Evolutionary conservation across 2,888 invertebrate species (phyloP).

Genomic region (Drosophila emarginata): DNA sequence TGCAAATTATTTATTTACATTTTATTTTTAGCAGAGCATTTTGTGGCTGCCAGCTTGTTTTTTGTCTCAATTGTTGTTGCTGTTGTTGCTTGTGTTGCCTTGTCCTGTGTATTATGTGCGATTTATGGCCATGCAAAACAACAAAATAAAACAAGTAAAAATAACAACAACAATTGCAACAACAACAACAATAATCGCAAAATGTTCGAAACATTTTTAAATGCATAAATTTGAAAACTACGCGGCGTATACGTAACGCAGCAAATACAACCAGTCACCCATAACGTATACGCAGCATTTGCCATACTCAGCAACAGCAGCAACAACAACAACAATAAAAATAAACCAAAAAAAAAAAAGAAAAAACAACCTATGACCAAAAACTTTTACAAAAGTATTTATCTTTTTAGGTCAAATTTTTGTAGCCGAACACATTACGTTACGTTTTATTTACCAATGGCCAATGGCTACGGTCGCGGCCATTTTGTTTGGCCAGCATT

Average conservation of each 20-base stretch:
- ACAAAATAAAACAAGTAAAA: neutral
- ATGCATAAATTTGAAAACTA: conserved; percentile 44
- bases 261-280: conserved; percentile 34
- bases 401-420: conserved; percentile 69
- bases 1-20: conserved; percentile 75
- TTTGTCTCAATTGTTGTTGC: conserved; percentile 13
- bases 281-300: conserved; percentile 53
- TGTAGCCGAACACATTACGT: conserved; percentile 37
- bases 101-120: conserved; percentile 18
- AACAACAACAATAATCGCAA: neutral
- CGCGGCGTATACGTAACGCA: conserved; percentile 49
- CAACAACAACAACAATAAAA: conserved; percentile 20
- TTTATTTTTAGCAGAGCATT: conserved; percentile 64
- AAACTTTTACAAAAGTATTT: conserved; percentile 55
- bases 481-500: conserved; percentile 38
- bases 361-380: conserved; percentile 33
- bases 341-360: neutral
- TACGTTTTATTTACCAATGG: conserved; percentile 47
- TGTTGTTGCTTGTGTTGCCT: conserved; percentile 2
- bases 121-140: conserved; percentile 44
- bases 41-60: conserved; percentile 18
- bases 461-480: conserved; percentile 44
- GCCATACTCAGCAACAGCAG: conserved; percentile 17
- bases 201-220: conserved; percentile 24
- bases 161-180: conserved; percentile 10